Conservation (phyloP, 1,140 invertebrate genomes). For the Hermatobates lingyangjiaoensis region DNA sequence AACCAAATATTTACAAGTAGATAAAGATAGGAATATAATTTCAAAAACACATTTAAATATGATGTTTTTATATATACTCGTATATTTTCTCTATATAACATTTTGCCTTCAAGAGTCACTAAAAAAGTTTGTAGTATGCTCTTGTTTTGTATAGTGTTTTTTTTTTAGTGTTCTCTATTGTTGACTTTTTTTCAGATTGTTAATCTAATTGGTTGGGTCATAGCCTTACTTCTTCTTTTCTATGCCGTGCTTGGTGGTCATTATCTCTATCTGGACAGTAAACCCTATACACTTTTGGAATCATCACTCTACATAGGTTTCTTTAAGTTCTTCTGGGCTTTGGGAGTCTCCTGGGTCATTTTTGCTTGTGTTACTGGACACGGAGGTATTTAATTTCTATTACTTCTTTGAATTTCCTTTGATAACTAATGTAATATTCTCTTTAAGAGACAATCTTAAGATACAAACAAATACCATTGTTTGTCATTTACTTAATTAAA, state of each 20-base stretch:
- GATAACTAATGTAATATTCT: not conserved
- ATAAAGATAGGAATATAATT: too few species aligned
- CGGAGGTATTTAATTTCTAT: slow-evolving; percentile 16
- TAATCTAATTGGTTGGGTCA: slow-evolving; percentile 4
- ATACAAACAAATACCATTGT: not conserved
- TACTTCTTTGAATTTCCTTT: too few species aligned
- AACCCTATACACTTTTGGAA: slow-evolving; percentile 7
- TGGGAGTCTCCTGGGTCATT: slow-evolving; percentile 30
- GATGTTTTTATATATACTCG: too few species aligned
- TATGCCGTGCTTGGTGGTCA: slow-evolving; percentile 10
- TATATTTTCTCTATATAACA: too few species aligned
- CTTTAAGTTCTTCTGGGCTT: slow-evolving; percentile 33
- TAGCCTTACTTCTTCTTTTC: slow-evolving; percentile 2
- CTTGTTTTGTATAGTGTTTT: too few species aligned
- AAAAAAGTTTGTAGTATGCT: too few species aligned
- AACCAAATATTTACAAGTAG: too few species aligned
- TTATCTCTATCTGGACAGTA: slow-evolving; percentile 8
- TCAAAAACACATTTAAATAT: too few species aligned
- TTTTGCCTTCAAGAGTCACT: too few species aligned
- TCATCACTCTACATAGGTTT: slow-evolving; percentile 35
- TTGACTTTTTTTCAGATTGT: slow-evolving; percentile 5
- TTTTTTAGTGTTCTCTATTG: too few species aligned
- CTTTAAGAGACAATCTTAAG: not conserved
- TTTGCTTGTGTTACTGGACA: slow-evolving; percentile 31
- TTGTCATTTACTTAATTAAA: not conserved